Conservation (phyloP, 2,113 vertebrate genomes). For the Cyrtonyx montezumae region DNA sequence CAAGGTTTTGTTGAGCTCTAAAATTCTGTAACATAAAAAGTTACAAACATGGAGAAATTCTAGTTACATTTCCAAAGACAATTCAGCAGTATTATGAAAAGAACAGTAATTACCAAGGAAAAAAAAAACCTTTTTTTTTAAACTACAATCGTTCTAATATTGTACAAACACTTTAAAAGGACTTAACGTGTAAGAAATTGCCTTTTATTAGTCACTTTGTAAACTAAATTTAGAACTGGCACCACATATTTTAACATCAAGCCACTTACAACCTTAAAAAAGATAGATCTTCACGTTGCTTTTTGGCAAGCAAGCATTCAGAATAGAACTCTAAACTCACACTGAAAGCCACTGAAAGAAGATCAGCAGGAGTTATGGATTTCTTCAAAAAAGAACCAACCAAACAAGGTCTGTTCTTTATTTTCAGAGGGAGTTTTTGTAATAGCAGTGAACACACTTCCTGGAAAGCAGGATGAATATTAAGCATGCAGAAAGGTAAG, state of each 20-base stretch:
- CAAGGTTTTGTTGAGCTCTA: slow-evolving; percentile 79
- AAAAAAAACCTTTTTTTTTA: neutral
- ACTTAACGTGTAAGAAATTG: neutral
- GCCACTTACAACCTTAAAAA: neutral
- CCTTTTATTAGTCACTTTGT: neutral
- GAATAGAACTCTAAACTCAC: neutral
- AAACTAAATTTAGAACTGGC: neutral
- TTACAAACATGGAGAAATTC: slow-evolving; percentile 1
- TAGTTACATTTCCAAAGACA: neutral
- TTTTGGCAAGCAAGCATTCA: neutral
- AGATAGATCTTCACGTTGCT: neutral
- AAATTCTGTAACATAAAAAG: slow-evolving; percentile 72
- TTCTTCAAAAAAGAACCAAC: neutral
- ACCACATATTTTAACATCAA: neutral
- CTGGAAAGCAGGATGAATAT: neutral
- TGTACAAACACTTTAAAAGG: neutral
- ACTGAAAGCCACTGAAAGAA: neutral
- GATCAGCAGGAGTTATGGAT: accelerated
- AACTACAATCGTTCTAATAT: neutral
- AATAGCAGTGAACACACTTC: neutral
- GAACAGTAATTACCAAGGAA: neutral
- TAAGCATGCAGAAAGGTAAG: neutral
- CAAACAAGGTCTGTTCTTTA: neutral
- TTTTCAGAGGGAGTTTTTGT: neutral
- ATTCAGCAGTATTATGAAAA: neutral